phyloP scores from a whole-genome alignment of 2,113 vertebrate species.

The Pedetes capensis region DNA sequence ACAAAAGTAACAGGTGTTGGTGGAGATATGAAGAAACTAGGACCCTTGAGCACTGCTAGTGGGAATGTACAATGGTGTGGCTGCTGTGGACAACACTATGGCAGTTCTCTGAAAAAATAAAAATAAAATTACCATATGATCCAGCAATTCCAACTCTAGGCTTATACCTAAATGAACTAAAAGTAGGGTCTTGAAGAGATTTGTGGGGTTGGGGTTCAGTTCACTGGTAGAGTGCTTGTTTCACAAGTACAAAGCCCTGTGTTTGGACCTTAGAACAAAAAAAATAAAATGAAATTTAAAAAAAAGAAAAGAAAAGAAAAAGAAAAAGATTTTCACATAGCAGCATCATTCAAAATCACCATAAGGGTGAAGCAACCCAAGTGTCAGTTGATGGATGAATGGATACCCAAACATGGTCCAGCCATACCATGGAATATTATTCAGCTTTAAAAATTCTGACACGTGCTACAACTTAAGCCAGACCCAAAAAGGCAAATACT shows the following conservation, averaged over 20 bases:
- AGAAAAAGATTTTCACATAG: no score
- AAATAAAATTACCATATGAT: background rate
- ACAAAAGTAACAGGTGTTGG: no score
- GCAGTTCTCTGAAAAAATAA: background rate
- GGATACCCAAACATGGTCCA: background rate
- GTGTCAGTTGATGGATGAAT: accelerated
- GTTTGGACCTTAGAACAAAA: no score
- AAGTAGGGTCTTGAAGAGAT: background rate
- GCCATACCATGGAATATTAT: accelerated
- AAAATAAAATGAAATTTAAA: no score
- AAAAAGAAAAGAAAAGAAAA: no score
- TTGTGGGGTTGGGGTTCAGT: no score
- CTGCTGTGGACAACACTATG: background rate
- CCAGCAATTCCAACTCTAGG: background rate
- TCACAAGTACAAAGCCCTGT: no score
- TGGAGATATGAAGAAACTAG: no score
- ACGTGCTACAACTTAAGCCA: background rate
- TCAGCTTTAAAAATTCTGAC: background rate
- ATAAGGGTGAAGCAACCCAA: background rate
- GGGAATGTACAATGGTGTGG: background rate
- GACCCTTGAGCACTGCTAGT: background rate
- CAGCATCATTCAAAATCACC: background rate
- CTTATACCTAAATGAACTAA: background rate
- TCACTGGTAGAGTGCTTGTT: no score
- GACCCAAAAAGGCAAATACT: background rate